Conservation (phyloP, 1,140 invertebrate species). For the Ceratina japonica region DNA sequence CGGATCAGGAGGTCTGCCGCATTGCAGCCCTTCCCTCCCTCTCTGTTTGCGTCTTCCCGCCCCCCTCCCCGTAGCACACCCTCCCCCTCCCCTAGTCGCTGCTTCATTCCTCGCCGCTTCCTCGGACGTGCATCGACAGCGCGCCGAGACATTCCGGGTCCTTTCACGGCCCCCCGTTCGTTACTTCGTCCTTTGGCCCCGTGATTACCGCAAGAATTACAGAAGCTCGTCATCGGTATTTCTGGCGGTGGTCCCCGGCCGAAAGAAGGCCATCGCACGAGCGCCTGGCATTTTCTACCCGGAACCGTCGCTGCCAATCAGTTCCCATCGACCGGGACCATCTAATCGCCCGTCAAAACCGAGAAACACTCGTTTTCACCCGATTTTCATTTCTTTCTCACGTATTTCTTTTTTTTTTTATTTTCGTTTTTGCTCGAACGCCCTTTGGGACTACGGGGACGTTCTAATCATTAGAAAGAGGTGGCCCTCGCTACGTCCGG, state of each 20-base stretch:
- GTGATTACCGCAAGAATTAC: conserved; percentile 54
- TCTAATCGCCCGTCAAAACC: too few species aligned
- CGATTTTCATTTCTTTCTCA: too few species aligned
- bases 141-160: conserved; percentile 43
- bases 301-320: too few species aligned
- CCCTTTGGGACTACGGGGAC: too few species aligned
- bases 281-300: conserved; percentile 29
- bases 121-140: conserved; percentile 40
- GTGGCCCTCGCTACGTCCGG: neutral
- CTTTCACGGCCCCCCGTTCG: conserved; percentile 52
- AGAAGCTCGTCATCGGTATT: conserved; percentile 38
- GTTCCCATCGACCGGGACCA: too few species aligned
- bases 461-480: neutral
- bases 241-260: conserved; percentile 35
- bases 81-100: too few species aligned
- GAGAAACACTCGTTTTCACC: too few species aligned
- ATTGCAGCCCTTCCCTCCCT: conserved; percentile 57
- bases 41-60: conserved; percentile 27
- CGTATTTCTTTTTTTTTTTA: too few species aligned
- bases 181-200: conserved; percentile 56
- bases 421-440: too few species aligned
- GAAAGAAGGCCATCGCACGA: conserved; percentile 36
- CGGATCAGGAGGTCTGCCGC: conserved; percentile 61
- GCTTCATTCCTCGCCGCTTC: conserved; percentile 19
- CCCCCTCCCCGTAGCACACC: too few species aligned